Evolutionary conservation across 1,140 invertebrate genomes (phyloP).

Genomic region (Micrasema minimum): DNA sequence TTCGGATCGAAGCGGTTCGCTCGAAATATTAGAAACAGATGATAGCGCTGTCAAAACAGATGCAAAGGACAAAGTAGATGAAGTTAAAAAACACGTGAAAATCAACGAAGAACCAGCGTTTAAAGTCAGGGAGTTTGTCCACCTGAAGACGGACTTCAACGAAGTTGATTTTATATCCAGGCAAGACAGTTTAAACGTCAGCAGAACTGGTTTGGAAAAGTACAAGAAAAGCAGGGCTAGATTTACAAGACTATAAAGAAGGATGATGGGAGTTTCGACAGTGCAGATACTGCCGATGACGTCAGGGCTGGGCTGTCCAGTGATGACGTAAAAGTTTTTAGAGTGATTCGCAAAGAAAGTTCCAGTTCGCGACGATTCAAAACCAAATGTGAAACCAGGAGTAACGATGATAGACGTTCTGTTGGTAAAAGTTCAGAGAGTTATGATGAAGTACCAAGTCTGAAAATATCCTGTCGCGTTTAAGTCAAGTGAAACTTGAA

Average conservation of each 20-base stretch:
- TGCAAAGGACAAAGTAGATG: conserved; percentile 1
- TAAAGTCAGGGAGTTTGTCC: conserved; percentile 25
- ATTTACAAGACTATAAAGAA: conserved; percentile 43
- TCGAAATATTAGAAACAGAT: conserved; percentile 12
- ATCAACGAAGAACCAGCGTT: conserved; percentile 24
- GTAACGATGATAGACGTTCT: too few relatives aligned
- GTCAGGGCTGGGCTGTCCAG: background rate
- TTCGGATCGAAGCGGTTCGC: conserved; percentile 14
- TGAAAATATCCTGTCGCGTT: too few relatives aligned
- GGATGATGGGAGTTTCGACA: conserved; percentile 35
- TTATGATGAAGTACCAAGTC: too few relatives aligned
- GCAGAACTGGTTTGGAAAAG: conserved; percentile 20
- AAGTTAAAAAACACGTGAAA: conserved; percentile 12
- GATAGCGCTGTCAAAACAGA: background rate
- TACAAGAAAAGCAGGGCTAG: conserved; percentile 45
- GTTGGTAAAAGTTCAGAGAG: too few relatives aligned
- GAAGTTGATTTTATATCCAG: background rate
- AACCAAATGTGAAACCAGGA: too few relatives aligned
- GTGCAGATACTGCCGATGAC: conserved; percentile 7
- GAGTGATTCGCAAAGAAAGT: too few relatives aligned
- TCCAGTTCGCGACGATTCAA: too few relatives aligned
- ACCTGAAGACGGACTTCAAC: conserved; percentile 23
- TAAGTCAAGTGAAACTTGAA: too few relatives aligned
- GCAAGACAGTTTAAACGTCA: conserved; percentile 29
- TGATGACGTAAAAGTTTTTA: background rate